Evolutionary conservation across 2,797 vertebrate genomes (phyloP).

Genomic region (Enteromius paludinosus): DNA sequence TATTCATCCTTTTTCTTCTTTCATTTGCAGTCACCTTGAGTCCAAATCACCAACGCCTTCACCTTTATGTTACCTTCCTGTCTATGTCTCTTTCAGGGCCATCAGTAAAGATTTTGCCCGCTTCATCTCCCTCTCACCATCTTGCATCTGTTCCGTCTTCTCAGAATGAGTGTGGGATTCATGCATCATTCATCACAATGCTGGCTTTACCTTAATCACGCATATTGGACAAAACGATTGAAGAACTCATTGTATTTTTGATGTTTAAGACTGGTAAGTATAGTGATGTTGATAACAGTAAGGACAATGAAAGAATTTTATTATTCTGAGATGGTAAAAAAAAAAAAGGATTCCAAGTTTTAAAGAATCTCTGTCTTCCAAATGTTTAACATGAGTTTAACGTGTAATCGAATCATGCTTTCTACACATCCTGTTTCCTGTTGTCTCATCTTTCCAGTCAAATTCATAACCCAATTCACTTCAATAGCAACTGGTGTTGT

Average conservation of each 20-base stretch:
- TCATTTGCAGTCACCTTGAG: conserved; percentile 2
- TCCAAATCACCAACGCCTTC: neutral
- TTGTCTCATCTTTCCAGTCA: conserved; percentile 50
- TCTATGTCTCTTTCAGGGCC: conserved; percentile 21
- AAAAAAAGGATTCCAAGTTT: conserved; percentile 78
- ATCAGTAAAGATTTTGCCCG: neutral
- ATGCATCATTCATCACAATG: conserved; percentile 9
- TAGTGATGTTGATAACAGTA: conserved; percentile 74
- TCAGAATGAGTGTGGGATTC: conserved; percentile 6
- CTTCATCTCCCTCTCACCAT: conserved; percentile 9
- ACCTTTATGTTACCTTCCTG: neutral
- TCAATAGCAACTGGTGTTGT: neutral
- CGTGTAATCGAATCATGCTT: conserved; percentile 77
- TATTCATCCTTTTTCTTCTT: conserved; percentile 5
- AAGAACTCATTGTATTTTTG: conserved; percentile 42
- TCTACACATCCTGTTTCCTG: conserved; percentile 73
- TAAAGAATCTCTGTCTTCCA: conserved; percentile 88
- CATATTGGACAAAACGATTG: conserved; percentile 8
- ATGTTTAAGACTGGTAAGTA: conserved; percentile 58
- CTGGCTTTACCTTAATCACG: conserved; percentile 6
- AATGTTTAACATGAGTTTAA: conserved; percentile 77
- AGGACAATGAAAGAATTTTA: conserved; percentile 81
- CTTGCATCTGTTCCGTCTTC: neutral
- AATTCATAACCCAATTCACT: neutral
- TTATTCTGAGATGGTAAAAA: conserved; percentile 74